A percentile compares a stretch with the other conserved stretches of the same genome.
Evolutionary conservation across 2,888 invertebrate species (phyloP).

Genomic region (Ellobium chinense): DNA sequence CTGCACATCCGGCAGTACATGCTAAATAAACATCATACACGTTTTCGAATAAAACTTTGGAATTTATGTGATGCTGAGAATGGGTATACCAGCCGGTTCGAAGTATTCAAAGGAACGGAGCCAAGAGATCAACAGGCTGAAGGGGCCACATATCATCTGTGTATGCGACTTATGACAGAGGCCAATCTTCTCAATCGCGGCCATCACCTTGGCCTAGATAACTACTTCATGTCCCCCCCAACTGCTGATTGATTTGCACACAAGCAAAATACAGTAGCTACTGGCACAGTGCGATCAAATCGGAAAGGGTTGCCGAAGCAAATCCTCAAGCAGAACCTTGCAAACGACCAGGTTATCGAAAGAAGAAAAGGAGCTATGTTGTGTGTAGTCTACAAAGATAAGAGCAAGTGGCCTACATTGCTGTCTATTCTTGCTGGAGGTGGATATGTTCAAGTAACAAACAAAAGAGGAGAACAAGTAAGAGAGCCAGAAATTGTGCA

Average conservation of each 20-base stretch:
- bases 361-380: conserved; percentile 8
- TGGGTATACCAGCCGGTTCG: neutral
- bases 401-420: neutral
- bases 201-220: conserved; percentile 16
- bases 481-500: too few species aligned
- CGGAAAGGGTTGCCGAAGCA: conserved; percentile 1
- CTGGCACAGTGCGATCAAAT: conserved; percentile 23
- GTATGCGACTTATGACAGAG: neutral
- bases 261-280: neutral
- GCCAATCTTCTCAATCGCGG: neutral
- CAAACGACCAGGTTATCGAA: conserved; percentile 11
- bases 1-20: conserved; percentile 15
- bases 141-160: neutral
- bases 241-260: neutral
- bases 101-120: conserved; percentile 9
- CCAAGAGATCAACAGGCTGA: neutral
- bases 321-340: neutral
- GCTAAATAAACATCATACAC: conserved; percentile 20
- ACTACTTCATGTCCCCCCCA: conserved; percentile 19
- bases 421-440: neutral
- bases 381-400: conserved; percentile 28
- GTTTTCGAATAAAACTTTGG: neutral
- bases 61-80: neutral
- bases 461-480: too few species aligned
- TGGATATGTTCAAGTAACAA: too few species aligned